Conservation (phyloP, 2,113 vertebrate species). For the Takifugu bimaculatus region DNA sequence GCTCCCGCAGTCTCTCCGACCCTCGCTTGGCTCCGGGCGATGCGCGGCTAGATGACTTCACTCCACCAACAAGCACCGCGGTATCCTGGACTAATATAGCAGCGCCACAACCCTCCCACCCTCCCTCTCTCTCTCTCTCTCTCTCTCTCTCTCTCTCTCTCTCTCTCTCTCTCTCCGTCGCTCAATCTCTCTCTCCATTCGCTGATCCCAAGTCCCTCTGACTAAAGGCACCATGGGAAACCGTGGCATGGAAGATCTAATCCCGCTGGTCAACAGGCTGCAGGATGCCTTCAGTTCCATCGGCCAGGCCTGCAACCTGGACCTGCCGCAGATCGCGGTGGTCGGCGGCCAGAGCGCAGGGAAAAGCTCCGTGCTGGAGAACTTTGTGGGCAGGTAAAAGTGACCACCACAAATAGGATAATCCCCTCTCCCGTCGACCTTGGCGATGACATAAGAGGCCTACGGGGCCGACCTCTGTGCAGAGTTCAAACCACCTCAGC, state of each 20-base stretch:
- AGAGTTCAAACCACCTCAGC: conserved; percentile 46
- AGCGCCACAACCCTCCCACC: conserved; percentile 20
- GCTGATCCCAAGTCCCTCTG: conserved; percentile 51
- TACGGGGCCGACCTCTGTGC: conserved; percentile 26
- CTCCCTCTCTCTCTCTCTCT: conserved; percentile 1
- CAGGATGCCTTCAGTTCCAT: conserved; percentile 92
- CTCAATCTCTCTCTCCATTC: conserved; percentile 4
- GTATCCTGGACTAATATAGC: conserved; percentile 66
- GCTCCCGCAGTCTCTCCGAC: conserved; percentile 31
- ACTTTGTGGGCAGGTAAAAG: conserved; percentile 84
- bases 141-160: background rate
- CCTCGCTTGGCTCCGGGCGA: conserved; percentile 53
- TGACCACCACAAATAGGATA: conserved; percentile 62
- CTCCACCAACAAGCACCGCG: conserved; percentile 66
- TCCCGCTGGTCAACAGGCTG: conserved; percentile 89
- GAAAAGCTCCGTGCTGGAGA: conserved; percentile 90
- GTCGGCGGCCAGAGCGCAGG: conserved; percentile 89
- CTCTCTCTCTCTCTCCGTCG: background rate
- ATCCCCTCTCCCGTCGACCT: conserved; percentile 56
- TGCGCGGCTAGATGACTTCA: conserved; percentile 68
- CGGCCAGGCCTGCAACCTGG: conserved; percentile 86
- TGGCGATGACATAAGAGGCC: conserved; percentile 61
- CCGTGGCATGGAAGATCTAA: conserved; percentile 90
- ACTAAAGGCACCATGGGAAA: conserved; percentile 74
- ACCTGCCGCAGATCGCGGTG: conserved; percentile 88